These are phyloP conservation scores for Crambe crambe DNA, from an alignment of 37 sponge, comb jelly and placozoan genomes.

Conservation along the genomic window DNA sequence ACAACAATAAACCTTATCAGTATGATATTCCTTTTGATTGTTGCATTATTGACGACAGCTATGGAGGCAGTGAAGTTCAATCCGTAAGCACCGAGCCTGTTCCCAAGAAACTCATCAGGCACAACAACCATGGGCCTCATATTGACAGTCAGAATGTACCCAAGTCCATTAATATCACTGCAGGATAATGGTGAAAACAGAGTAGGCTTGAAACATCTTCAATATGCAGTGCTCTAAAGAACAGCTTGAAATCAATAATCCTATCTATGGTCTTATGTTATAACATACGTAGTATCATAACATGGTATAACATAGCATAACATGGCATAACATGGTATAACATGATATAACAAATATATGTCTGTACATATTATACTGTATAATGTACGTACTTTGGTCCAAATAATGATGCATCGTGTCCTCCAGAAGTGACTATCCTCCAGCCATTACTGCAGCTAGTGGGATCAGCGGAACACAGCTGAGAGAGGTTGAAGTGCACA, in stretches of 20 bases:
- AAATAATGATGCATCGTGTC: slow-evolving; percentile 8
- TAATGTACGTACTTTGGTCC: slow-evolving; percentile 34
- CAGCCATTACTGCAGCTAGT: slow-evolving; percentile 53
- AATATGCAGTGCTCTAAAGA: no score
- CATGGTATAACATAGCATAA: no score
- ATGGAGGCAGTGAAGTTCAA: slow-evolving; percentile 31
- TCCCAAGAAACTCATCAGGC: slow-evolving; percentile 42
- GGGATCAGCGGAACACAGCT: slow-evolving; percentile 9
- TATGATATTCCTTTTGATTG: slow-evolving; percentile 3
- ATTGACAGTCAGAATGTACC: slow-evolving; percentile 28
- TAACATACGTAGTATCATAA: no score
- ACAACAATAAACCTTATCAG: slow-evolving; percentile 5
- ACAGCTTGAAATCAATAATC: no score
- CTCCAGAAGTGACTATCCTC: slow-evolving; percentile 21
- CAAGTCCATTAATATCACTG: slow-evolving; percentile 42
- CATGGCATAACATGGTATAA: no score
- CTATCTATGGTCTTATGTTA: no score
- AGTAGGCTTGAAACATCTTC: background rate
- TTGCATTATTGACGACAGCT: background rate
- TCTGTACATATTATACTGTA: no score
- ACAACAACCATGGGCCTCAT: slow-evolving; percentile 36
- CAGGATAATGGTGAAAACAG: background rate
- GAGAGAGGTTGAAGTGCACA: slow-evolving; percentile 24
- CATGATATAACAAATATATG: no score
- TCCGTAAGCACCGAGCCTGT: slow-evolving; percentile 40